phyloP scores from a whole-genome alignment of 2,113 vertebrate genomes.

The Acrocephalus kingi region DNA sequence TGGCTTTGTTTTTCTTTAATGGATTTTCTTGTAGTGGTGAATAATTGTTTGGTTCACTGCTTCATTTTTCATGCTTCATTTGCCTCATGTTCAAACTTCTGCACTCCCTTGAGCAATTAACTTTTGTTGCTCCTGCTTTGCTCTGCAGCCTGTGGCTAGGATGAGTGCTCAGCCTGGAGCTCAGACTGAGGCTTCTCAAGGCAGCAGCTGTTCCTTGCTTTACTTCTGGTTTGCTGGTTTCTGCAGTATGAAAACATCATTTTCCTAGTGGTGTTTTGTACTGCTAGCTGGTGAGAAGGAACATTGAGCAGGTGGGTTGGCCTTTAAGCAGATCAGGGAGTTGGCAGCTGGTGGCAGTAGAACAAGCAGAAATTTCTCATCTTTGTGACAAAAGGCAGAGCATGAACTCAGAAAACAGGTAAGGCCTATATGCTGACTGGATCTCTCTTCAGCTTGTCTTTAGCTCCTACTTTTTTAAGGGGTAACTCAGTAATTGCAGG shows the following conservation, averaged over 20 bases:
- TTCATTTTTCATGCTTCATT: constrained; percentile 62
- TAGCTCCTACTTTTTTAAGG: not conserved
- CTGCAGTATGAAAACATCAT: not conserved
- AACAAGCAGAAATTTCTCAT: not conserved
- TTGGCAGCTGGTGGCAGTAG: not conserved
- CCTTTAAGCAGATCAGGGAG: not conserved
- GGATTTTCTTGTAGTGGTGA: constrained; percentile 65
- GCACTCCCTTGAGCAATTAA: constrained; percentile 61
- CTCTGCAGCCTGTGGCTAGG: constrained; percentile 48
- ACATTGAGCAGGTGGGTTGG: not conserved
- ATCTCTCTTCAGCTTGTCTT: not conserved
- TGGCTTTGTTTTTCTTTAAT: constrained; percentile 67
- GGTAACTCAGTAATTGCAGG: not conserved
- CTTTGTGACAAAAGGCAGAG: not conserved
- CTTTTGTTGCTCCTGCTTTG: constrained; percentile 50
- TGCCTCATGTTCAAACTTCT: constrained; percentile 63
- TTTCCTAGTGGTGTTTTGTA: constrained; percentile 19
- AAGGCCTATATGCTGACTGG: not conserved
- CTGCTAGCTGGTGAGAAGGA: not conserved
- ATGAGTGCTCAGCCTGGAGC: constrained; percentile 7
- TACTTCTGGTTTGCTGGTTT: constrained; percentile 50
- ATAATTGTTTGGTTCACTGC: constrained; percentile 70
- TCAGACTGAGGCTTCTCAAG: constrained; percentile 21
- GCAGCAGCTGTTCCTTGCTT: constrained; percentile 54
- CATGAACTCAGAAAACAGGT: not conserved